Conservation (phyloP, 2,113 vertebrate genomes). For the Amblyopsis rosae region DNA sequence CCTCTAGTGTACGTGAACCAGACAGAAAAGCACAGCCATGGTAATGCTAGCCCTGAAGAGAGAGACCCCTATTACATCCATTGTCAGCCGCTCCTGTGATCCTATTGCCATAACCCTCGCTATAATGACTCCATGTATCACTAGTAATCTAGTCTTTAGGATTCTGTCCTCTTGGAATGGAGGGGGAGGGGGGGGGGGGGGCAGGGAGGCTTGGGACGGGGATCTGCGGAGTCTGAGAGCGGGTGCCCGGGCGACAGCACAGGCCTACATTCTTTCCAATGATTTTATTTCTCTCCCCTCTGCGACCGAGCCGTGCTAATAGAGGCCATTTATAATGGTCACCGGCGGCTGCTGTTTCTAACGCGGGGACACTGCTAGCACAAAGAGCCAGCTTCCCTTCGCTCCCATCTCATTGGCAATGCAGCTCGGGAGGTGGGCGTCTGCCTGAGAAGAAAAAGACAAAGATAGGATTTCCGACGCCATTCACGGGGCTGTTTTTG, state of each 20-base stretch:
- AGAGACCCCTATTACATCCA: conserved; percentile 65
- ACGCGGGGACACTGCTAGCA: conserved; percentile 32
- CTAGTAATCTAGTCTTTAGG: conserved; percentile 78
- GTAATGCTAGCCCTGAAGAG: conserved; percentile 60
- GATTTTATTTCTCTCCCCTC: conserved; percentile 76
- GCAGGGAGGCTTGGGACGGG: conserved; percentile 29
- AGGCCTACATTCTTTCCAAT: conserved; percentile 69
- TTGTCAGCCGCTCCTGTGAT: conserved; percentile 65
- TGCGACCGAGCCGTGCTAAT: conserved; percentile 74
- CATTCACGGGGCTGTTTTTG: conserved; percentile 49
- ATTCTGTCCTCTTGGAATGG: conserved; percentile 69
- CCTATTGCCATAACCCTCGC: conserved; percentile 69
- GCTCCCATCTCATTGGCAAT: conserved; percentile 46
- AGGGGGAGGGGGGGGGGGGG: conserved; percentile 25
- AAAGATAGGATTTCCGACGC: conserved; percentile 41
- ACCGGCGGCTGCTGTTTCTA: conserved; percentile 57
- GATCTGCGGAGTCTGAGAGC: conserved; percentile 60
- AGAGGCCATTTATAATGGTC: conserved; percentile 79
- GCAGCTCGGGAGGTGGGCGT: conserved; percentile 57
- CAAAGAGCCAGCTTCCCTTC: conserved; percentile 50
- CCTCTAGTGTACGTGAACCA: conserved; percentile 54
- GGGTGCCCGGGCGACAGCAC: conserved; percentile 52
- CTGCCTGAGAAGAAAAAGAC: conserved; percentile 42
- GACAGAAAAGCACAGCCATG: conserved; percentile 54
- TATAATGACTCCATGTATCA: conserved; percentile 77